Evolutionary conservation across 2,797 vertebrate species (phyloP).

Genomic region (Thunnus albacares): DNA sequence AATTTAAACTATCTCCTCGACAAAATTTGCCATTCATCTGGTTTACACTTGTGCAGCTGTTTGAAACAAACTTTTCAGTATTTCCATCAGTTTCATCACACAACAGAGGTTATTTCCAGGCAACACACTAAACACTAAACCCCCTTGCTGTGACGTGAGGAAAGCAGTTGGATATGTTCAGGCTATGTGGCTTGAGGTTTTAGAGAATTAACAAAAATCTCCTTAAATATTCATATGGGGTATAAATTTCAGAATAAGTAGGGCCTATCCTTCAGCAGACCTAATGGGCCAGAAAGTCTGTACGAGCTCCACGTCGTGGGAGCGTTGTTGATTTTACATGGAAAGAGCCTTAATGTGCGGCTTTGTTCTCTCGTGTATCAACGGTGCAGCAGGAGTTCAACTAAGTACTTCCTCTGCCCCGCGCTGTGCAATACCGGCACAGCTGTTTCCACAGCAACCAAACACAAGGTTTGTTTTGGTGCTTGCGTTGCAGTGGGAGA

Average conservation of each 20-base stretch:
- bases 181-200: slow-evolving; percentile 40
- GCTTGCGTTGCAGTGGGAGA: slow-evolving; percentile 58
- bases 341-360: slow-evolving; percentile 68
- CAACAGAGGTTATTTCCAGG: slow-evolving; percentile 31
- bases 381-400: slow-evolving; percentile 68
- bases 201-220: slow-evolving; percentile 57
- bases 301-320: slow-evolving; percentile 48
- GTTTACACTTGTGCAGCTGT: slow-evolving; percentile 23
- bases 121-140: slow-evolving; percentile 12
- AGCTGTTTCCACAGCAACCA: slow-evolving; percentile 80
- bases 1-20: slow-evolving; percentile 3
- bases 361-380: slow-evolving; percentile 73
- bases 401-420: slow-evolving; percentile 72
- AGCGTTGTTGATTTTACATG: slow-evolving; percentile 60
- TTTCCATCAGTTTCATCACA: slow-evolving; percentile 67
- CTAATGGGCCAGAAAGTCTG: slow-evolving; percentile 71
- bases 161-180: slow-evolving; percentile 24
- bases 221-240: slow-evolving; percentile 59
- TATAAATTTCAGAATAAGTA: slow-evolving; percentile 65
- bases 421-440: slow-evolving; percentile 49
- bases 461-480: slow-evolving; percentile 85
- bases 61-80: slow-evolving; percentile 26
- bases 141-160: slow-evolving; percentile 10
- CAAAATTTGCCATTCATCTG: slow-evolving; percentile 25
- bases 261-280: slow-evolving; percentile 25